Evolutionary conservation across 1,140 invertebrate species (phyloP).

Genomic region (Ruditapes philippinarum): DNA sequence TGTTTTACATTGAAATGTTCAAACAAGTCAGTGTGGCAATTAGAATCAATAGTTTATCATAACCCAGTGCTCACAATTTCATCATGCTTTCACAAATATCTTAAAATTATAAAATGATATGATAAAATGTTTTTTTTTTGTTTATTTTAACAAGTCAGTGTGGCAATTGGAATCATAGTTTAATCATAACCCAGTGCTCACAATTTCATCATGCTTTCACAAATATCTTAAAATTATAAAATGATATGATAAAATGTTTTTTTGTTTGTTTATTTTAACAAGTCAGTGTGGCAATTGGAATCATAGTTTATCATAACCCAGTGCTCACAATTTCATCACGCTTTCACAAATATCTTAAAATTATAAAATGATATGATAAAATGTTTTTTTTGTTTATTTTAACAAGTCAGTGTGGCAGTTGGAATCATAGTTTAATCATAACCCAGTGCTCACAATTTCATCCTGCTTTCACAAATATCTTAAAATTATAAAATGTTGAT

Average conservation of each 20-base stretch:
- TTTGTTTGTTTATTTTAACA: neutral
- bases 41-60: slow-evolving; percentile 38
- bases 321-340: too few relatives aligned
- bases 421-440: neutral
- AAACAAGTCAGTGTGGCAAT: slow-evolving; percentile 43
- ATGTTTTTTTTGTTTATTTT: too few relatives aligned
- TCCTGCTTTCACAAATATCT: too few relatives aligned
- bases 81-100: slow-evolving; percentile 6
- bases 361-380: too few relatives aligned
- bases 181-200: slow-evolving; percentile 65
- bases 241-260: neutral
- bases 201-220: slow-evolving; percentile 61
- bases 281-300: neutral
- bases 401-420: neutral
- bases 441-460: too few relatives aligned
- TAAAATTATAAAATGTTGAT: too few relatives aligned
- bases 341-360: too few relatives aligned
- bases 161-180: slow-evolving; percentile 52
- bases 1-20: too few relatives aligned
- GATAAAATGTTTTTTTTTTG: too few relatives aligned
- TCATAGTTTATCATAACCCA: too few relatives aligned
- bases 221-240: too few relatives aligned
- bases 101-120: too few relatives aligned
- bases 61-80: slow-evolving; percentile 49
- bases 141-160: slow-evolving; percentile 37